A percentile compares a stretch with the other conserved stretches of the same genome.
Evolutionary conservation across 2,113 vertebrate genomes (phyloP).

Genomic region (Pachycephala philippinensis): DNA sequence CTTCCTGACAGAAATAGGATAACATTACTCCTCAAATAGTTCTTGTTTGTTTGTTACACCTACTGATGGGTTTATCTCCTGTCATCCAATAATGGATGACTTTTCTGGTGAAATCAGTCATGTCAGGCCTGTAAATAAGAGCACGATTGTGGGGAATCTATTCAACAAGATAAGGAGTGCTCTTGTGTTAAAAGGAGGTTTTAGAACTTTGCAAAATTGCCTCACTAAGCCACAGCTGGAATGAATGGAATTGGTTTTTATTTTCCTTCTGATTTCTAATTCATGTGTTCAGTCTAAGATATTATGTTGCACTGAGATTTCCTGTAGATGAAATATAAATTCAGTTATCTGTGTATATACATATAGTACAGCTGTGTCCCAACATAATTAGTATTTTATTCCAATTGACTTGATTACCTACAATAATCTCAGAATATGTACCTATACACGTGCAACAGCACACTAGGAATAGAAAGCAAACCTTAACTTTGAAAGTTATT

Average conservation of each 20-base stretch:
- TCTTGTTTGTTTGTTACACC: constrained; percentile 49
- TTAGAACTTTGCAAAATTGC: constrained; percentile 18
- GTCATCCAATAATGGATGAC: constrained; percentile 45
- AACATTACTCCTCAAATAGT: constrained; percentile 58
- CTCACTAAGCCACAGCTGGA: neutral
- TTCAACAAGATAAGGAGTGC: neutral
- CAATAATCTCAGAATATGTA: neutral
- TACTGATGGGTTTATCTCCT: constrained; percentile 66
- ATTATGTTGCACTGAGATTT: neutral
- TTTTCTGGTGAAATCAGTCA: constrained; percentile 43
- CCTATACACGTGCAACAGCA: neutral
- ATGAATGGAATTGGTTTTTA: constrained; percentile 11
- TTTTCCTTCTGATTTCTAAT: constrained; percentile 34
- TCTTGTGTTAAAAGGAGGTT: neutral
- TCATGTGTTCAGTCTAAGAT: neutral
- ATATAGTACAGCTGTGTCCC: neutral
- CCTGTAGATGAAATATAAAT: neutral
- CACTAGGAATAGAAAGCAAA: neutral
- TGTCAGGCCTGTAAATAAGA: constrained; percentile 28
- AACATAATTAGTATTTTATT: neutral
- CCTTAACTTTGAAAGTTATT: neutral
- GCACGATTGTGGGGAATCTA: neutral
- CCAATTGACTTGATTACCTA: neutral
- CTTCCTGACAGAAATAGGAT: constrained; percentile 54
- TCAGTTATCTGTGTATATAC: neutral